Base-by-base conservation (phyloP, 2,113 vertebrate species). In the Tympanuchus pallidicinctus region DNA sequence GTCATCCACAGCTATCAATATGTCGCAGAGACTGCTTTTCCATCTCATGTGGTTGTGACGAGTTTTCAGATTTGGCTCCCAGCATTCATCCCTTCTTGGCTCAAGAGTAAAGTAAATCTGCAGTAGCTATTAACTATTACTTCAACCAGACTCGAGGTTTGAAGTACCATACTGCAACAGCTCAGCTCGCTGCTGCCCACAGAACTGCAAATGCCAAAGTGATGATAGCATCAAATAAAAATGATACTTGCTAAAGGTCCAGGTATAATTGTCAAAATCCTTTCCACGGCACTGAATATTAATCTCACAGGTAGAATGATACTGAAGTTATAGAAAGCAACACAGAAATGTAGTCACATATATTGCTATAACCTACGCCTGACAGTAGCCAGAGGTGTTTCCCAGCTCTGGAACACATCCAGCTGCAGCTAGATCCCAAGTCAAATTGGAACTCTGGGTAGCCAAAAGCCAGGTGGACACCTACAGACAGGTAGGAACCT, bases 41-140 rank as follows among this genome's bases (percentile, higher is more conserved):
- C 78, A 94, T 94, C 88, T 90, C 59, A n/a, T 87, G 21, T 56
- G 47, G 67, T 70, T 92, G 79, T 94, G 96, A 96, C 2, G 75
- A 89, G 80, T 92, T 96, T 97, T 96, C 96, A 87, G 11, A 96
- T 97, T 96, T 96, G 95, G 90, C 97, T 97, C 36, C 91, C 82
- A 98, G 96, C 95, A 52, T 61, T 93, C 92, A 89, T 79, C 76
- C 48, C 16, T 86, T 95, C 94, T 95, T 97, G 95, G 85, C 91
- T 93, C 60, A 86, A 93, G 50, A 97, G 95, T 65, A 77, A 92
- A 96, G 48, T 73, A 82, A 95, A 96, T 96, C 83, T 96, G 82
- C 86, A 94, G 27, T 75, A 94, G 63, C 71, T 93, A 95, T 96
- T 96, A 96, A 92, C 94, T 95, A 74, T 93, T 93, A 86, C 82